These are phyloP conservation scores for Stramonita haemastoma DNA, from an alignment of 2,888 invertebrate genomes.

Conservation along the genomic window DNA sequence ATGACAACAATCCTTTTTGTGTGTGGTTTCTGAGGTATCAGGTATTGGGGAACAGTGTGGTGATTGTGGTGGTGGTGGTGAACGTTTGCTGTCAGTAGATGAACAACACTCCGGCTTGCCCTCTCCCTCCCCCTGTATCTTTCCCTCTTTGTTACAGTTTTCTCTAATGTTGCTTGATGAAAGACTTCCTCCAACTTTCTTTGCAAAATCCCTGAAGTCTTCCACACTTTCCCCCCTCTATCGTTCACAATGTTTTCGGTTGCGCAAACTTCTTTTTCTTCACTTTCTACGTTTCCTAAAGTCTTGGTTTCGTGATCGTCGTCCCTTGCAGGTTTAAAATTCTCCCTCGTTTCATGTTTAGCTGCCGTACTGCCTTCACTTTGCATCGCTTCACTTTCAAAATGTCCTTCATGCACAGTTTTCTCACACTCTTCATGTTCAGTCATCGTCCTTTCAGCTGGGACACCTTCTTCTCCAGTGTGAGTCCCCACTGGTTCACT, in stretches of 20 bases:
- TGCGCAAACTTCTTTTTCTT: not conserved
- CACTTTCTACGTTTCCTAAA: not conserved
- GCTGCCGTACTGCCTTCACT: not conserved
- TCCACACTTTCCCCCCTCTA: not conserved
- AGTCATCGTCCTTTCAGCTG: no score
- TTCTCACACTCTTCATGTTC: not conserved
- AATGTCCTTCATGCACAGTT: not conserved
- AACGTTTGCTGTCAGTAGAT: not conserved
- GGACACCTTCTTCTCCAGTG: no score
- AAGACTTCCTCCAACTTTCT: no score
- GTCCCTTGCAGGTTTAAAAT: not conserved
- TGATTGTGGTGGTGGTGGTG: not conserved
- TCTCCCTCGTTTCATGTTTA: not conserved
- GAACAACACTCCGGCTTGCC: not conserved
- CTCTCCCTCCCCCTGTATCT: not conserved
- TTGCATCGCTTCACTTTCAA: not conserved
- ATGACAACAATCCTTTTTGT: no score
- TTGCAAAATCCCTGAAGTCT: not conserved
- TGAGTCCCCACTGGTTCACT: no score
- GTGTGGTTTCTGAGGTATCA: no score
- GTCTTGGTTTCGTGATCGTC: not conserved
- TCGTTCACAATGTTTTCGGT: not conserved
- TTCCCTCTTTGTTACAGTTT: not conserved
- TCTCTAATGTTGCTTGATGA: no score
- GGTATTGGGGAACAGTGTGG: not conserved